Evolutionary conservation across 2,888 invertebrate species (phyloP).

Genomic region (Epiblema foenella): DNA sequence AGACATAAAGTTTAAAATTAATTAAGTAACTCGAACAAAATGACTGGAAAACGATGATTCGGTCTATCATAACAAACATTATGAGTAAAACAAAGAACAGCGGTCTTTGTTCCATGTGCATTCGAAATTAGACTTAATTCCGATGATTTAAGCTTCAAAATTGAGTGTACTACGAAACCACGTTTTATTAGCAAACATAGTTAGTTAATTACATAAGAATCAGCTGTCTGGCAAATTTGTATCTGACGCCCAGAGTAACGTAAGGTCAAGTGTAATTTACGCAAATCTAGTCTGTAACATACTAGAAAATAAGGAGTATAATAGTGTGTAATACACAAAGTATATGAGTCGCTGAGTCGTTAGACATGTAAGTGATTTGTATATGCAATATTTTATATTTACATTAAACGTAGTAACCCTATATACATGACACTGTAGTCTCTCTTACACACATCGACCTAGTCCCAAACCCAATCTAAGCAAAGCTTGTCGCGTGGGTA

Average conservation of each 20-base stretch:
- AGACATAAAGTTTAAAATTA: slow-evolving; percentile 10
- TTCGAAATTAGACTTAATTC: not conserved
- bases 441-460: too few species aligned
- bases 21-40: not conserved
- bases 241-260: not conserved
- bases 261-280: not conserved
- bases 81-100: slow-evolving; percentile 18
- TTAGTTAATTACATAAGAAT: slow-evolving; percentile 10
- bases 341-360: too few species aligned
- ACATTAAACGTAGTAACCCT: too few species aligned
- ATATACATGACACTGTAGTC: too few species aligned
- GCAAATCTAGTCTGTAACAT: too few species aligned
- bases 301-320: too few species aligned
- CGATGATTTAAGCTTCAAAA: not conserved
- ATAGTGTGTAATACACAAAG: too few species aligned
- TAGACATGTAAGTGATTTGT: too few species aligned
- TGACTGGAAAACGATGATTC: slow-evolving; percentile 13
- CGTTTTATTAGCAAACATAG: slow-evolving; percentile 1
- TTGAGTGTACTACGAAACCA: not conserved
- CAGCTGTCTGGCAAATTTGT: slow-evolving; percentile 16
- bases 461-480: too few species aligned
- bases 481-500: too few species aligned
- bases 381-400: too few species aligned
- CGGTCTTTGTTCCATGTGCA: slow-evolving; percentile 24
- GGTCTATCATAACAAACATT: slow-evolving; percentile 17